These are phyloP conservation scores for Gandaritis pyraliata DNA, from an alignment of 2,888 invertebrate genomes.

Conservation along the genomic window DNA sequence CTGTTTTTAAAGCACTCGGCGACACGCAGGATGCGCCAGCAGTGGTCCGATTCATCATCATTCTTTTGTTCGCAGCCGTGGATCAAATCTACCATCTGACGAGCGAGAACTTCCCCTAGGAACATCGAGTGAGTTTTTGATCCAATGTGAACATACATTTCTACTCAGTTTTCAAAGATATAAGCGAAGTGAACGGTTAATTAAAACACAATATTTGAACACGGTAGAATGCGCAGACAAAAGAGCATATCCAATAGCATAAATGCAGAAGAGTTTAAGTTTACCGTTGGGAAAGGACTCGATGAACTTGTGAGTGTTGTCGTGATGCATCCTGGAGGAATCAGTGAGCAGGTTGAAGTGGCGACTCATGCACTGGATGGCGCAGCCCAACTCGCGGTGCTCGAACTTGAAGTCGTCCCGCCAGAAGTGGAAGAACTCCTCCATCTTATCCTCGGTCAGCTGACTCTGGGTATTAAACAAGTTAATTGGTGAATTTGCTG, in stretches of 20 bases:
- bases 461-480: slow-evolving; percentile 57
- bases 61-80: slow-evolving; percentile 64
- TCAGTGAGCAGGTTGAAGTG: slow-evolving; percentile 76
- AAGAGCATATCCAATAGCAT: no score
- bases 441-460: slow-evolving; percentile 74
- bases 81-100: slow-evolving; percentile 63
- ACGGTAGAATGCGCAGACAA: no score
- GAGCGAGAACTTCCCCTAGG: slow-evolving; percentile 61
- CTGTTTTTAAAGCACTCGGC: slow-evolving; percentile 70
- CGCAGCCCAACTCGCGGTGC: slow-evolving; percentile 77
- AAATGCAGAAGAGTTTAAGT: neutral
- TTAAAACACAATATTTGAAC: no score
- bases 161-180: no score
- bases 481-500: neutral
- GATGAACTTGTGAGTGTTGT: slow-evolving; percentile 74
- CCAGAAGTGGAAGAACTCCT: slow-evolving; percentile 81
- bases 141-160: no score
- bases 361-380: slow-evolving; percentile 73
- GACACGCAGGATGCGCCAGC: slow-evolving; percentile 69
- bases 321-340: slow-evolving; percentile 74
- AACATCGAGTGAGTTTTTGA: neutral
- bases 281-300: slow-evolving; percentile 74
- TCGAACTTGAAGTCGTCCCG: slow-evolving; percentile 76
- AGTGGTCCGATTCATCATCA: slow-evolving; percentile 64
- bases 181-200: no score